Conservation (phyloP, 2,888 invertebrate genomes). For the Nebria salina region DNA sequence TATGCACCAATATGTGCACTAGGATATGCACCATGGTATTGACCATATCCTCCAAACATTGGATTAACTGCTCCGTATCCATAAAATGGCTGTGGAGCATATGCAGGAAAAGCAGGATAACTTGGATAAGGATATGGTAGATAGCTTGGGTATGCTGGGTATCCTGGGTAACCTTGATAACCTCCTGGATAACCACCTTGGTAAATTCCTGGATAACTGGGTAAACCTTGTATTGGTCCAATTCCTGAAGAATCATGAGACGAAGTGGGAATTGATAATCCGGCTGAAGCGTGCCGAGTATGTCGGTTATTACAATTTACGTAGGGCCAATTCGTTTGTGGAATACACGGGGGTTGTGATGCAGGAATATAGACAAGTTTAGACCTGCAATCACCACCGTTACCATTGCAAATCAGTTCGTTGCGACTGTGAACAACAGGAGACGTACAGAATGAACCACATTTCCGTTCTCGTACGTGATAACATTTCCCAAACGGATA, state of each 20-base stretch:
- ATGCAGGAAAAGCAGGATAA: not conserved
- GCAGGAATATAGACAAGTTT: conserved; percentile 57
- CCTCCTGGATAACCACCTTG: conserved; percentile 49
- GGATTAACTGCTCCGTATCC: not conserved
- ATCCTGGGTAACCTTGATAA: conserved; percentile 15
- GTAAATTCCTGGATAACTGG: conserved; percentile 28
- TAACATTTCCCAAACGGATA: conserved; percentile 57
- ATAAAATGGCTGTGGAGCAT: not conserved
- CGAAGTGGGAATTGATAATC: conserved; percentile 47
- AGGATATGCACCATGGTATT: conserved; percentile 9
- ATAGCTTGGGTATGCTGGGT: not conserved
- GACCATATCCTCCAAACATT: conserved; percentile 1
- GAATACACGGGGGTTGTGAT: conserved; percentile 59
- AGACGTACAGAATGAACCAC: conserved; percentile 58
- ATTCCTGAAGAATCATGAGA: conserved; percentile 47
- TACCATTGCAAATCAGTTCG: conserved; percentile 52
- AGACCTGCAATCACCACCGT: conserved; percentile 53
- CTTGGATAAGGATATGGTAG: not conserved
- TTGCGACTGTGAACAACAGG: conserved; percentile 58
- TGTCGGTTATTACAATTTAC: conserved; percentile 55
- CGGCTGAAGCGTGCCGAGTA: conserved; percentile 47
- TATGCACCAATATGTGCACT: not conserved
- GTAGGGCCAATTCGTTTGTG: conserved; percentile 59
- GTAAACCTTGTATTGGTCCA: not conserved
- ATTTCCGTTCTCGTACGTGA: conserved; percentile 56